phyloP scores from a whole-genome alignment of 2,888 invertebrate species.

The Psylliodes chrysocephalus region DNA sequence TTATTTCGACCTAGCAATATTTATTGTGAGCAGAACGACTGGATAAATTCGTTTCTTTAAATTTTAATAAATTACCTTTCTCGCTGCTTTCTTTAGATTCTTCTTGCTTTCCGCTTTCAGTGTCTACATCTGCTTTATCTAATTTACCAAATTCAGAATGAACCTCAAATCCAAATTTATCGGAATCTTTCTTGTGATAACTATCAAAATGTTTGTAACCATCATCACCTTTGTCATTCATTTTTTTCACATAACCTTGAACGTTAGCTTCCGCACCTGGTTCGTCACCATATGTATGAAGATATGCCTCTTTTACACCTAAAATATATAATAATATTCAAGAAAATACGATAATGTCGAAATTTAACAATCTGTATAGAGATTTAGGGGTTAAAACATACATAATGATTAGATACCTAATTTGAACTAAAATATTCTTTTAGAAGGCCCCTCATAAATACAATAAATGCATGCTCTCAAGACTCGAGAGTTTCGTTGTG shows the following conservation, averaged over 20 bases:
- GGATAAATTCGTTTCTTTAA: too few species aligned
- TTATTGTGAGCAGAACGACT: too few species aligned
- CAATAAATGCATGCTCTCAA: too few species aligned
- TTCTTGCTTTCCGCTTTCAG: conserved; percentile 60
- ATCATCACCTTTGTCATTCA: conserved; percentile 73
- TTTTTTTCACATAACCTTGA: conserved; percentile 74
- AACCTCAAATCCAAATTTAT: conserved; percentile 77
- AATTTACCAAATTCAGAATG: conserved; percentile 72
- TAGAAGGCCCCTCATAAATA: too few species aligned
- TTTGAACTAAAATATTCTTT: too few species aligned
- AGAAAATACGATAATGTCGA: too few species aligned
- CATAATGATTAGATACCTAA: too few species aligned
- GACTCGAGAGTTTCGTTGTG: too few species aligned
- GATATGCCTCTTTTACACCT: conserved; percentile 66
- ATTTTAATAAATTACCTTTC: not conserved
- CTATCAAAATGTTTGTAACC: conserved; percentile 80
- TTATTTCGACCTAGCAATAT: too few species aligned
- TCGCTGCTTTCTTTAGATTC: not conserved
- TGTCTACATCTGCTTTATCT: conserved; percentile 62
- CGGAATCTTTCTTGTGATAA: conserved; percentile 78
- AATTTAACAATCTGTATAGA: too few species aligned
- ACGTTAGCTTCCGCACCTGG: conserved; percentile 65
- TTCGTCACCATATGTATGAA: conserved; percentile 72
- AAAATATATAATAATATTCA: too few species aligned
- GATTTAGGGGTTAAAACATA: too few species aligned